Evolutionary conservation across 2,888 invertebrate species (phyloP), one percentile per base, ranked within the genome.

Genomic region (Orgyia antiqua): DNA sequence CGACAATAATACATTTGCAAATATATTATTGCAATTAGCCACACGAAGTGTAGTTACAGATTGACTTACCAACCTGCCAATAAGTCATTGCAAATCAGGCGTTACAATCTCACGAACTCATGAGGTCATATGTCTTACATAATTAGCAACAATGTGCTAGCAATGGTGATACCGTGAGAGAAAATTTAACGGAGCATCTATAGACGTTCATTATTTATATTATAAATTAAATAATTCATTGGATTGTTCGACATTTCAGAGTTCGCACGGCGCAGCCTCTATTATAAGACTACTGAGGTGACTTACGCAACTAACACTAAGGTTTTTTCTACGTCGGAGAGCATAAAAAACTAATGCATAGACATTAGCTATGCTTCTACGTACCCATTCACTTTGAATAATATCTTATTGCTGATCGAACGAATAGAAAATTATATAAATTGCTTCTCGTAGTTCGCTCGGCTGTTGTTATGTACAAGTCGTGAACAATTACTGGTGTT

Each of bases 381-480:
- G 55, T 49, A 56, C 42, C 63, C 68, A 58, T 65, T 70, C 67
- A 68, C 70, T 68, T 69, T 68, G 63, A 62, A 67, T 66, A 51
- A 57, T 69, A 71, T 72, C 69, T 68, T 51, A 62, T 63, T 62
- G 62, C 60, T 24, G 55, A 72, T 73, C 67, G 64, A 62, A 60
- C 64, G 67, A 68, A 73, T 72, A 71, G 68, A 66, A 72, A 73
- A 76, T 71, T 72, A 71, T 68, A 73, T 72, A 72, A 76, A 73
- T 74, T 71, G 70, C 72, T 71, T 65, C 68, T 68, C 58, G 69
- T 58, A 61, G 62, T 70, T 66, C 67, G 65, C 66, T 49, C 40
- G 39, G 41, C 44, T 43, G 38, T 50, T 46, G 48, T 63, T 61
- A 58, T 59, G 58, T 54, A 33, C 42, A 50, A 51, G 46, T 67